Evolutionary conservation across 2,797 vertebrate genomes (phyloP).

Genomic region (Ataeniobius toweri): DNA sequence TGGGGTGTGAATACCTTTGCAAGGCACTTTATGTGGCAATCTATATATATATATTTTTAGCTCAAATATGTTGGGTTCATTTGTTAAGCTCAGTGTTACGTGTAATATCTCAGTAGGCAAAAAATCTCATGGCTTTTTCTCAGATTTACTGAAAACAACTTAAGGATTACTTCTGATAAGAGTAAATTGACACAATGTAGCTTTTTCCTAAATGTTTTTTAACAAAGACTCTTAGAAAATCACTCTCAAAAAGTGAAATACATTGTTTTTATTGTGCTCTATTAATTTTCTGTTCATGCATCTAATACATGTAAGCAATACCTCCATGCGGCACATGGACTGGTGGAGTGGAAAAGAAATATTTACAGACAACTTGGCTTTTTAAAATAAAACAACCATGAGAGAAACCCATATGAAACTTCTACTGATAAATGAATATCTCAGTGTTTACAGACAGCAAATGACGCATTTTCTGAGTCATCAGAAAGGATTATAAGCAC

Average conservation of each 20-base stretch:
- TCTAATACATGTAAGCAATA: not conserved
- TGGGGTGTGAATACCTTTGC: not conserved
- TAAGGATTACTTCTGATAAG: too few species aligned
- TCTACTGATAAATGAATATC: not conserved
- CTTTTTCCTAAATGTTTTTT: not conserved
- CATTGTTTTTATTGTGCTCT: not conserved
- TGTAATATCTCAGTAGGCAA: not conserved
- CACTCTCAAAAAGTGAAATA: not conserved
- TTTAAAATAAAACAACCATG: not conserved
- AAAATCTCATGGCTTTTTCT: not conserved
- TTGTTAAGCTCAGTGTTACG: not conserved
- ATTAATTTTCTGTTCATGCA: not conserved
- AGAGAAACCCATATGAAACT: not conserved
- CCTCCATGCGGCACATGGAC: not conserved
- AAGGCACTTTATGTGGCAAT: not conserved
- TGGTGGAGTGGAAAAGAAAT: not conserved
- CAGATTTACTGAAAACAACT: not conserved
- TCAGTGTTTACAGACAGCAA: not conserved
- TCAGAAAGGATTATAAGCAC: not conserved
- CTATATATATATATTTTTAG: not conserved
- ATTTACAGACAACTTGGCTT: not conserved
- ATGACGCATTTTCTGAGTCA: slow-evolving; percentile 8
- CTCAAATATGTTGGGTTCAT: not conserved
- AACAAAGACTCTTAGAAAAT: not conserved
- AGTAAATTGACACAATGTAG: not conserved